Conservation (phyloP, 1,140 invertebrate genomes). For the Vanessa atalanta region DNA sequence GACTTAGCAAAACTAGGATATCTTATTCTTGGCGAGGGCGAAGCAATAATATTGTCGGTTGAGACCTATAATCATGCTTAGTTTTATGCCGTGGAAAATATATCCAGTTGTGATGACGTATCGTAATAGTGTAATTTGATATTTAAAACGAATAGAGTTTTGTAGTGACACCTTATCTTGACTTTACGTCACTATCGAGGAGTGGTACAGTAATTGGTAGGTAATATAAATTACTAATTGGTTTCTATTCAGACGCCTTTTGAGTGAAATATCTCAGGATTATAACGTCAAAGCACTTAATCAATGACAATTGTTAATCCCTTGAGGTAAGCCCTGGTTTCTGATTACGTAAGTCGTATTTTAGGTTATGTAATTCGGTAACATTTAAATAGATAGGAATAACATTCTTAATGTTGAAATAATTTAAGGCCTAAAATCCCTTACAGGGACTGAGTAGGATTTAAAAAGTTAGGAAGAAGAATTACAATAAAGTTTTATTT, state of each 20-base stretch:
- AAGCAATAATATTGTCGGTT: too few relatives aligned
- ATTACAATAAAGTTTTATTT: neutral
- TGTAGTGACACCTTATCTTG: neutral
- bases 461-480: neutral
- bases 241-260: neutral
- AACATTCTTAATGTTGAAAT: neutral
- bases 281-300: neutral
- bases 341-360: conserved; percentile 1
- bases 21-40: too few relatives aligned
- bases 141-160: too few relatives aligned
- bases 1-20: too few relatives aligned
- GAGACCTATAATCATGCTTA: too few relatives aligned
- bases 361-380: neutral
- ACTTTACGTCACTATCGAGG: neutral
- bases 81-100: too few relatives aligned
- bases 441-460: neutral
- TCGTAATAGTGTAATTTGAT: too few relatives aligned
- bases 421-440: neutral
- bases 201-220: neutral
- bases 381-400: neutral
- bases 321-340: neutral
- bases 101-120: too few relatives aligned
- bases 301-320: conserved; percentile 12
- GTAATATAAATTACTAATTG: neutral
- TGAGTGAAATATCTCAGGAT: conserved; percentile 1